Evolutionary conservation across 1,140 invertebrate species (phyloP), one percentile per base, ranked within the genome.

Genomic region (Drosophila gunungcola): DNA sequence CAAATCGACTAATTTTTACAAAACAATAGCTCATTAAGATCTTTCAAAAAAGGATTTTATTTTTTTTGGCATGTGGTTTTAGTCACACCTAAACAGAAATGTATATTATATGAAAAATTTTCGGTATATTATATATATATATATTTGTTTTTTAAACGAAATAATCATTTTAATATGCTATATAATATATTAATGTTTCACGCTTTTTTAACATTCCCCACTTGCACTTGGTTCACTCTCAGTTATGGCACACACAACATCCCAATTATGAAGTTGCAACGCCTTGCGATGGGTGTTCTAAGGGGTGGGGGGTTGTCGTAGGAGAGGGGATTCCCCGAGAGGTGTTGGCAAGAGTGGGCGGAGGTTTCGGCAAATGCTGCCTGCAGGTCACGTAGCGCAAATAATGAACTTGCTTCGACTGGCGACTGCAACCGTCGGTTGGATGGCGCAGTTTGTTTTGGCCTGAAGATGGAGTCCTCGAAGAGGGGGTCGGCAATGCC

Each of bases 381-480:
- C 53, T 82, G 74, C 80, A 69, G 80, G 80, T 82, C 80, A 82
- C 80, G 80, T 82, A 82, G 67, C 75, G 80, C 80, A 83, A 82
- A 83, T 82, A 82, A 82, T 82, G 80, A 82, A 82, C 80, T 75
- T 74, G 80, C 58, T 54, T 55, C 76, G 54, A 48, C 55, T 49
- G 41, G 64, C 65, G 65, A 56, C 51, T 70, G 67, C 49, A 63
- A 57, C 41, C 60, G 69, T 29, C 42, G 45, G 25, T 38, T 51
- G 29, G 34, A 32, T 70, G 64, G 34, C 67, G 67, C 67, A 70
- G 67, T 70, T 70, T 70, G 67, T 70, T 70, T 70, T 70, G 67
- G 64, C 64, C 67, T 21, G 43, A 55, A 46, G 63, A 49, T 16
- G 45, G 21, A 42, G 45, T 34, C 46, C 25, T 39, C 21, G 16